These are phyloP conservation scores for Zaprionus camerounensis DNA, from an alignment of 1,140 invertebrate genomes.

Conservation along the genomic window DNA sequence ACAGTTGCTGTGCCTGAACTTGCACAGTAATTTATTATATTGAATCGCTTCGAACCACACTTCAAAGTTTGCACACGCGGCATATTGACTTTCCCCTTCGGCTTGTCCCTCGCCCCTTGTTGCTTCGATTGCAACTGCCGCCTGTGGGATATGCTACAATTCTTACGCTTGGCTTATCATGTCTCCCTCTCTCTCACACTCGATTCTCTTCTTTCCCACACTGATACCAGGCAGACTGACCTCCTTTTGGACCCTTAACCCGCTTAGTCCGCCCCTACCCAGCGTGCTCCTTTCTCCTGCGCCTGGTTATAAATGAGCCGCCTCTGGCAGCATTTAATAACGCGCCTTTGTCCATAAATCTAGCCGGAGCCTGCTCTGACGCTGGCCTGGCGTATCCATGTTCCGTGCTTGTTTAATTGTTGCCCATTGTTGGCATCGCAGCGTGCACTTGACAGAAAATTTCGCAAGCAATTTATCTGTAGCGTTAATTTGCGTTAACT, in stretches of 20 bases:
- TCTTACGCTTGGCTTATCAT: constrained; percentile 40
- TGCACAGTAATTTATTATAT: constrained; percentile 73
- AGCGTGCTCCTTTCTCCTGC: not conserved
- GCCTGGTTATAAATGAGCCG: constrained; percentile 63
- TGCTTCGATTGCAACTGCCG: constrained; percentile 8
- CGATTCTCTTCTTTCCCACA: not conserved
- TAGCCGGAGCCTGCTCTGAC: constrained; percentile 50
- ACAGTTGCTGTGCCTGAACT: constrained; percentile 5
- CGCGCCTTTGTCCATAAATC: constrained; percentile 65
- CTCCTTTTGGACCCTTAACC: constrained; percentile 1
- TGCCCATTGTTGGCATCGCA: constrained; percentile 22
- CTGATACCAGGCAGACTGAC: constrained; percentile 1
- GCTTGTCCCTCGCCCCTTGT: not conserved
- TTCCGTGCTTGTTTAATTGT: constrained; percentile 56
- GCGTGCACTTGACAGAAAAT: constrained; percentile 72
- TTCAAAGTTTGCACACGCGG: constrained; percentile 50
- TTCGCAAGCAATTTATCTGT: constrained; percentile 63
- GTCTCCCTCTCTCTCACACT: not conserved
- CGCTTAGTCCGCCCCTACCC: not conserved
- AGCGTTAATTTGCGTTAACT: constrained; percentile 23
- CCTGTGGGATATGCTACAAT: constrained; percentile 21
- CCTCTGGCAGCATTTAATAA: constrained; percentile 66
- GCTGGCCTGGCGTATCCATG: constrained; percentile 18
- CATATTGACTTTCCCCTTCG: constrained; percentile 58
- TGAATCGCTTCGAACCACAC: constrained; percentile 41